These are phyloP conservation scores for Chironex yamaguchii DNA, from an alignment of 30 jellyfish, hydroid and myxozoan species.

Conservation along the genomic window DNA sequence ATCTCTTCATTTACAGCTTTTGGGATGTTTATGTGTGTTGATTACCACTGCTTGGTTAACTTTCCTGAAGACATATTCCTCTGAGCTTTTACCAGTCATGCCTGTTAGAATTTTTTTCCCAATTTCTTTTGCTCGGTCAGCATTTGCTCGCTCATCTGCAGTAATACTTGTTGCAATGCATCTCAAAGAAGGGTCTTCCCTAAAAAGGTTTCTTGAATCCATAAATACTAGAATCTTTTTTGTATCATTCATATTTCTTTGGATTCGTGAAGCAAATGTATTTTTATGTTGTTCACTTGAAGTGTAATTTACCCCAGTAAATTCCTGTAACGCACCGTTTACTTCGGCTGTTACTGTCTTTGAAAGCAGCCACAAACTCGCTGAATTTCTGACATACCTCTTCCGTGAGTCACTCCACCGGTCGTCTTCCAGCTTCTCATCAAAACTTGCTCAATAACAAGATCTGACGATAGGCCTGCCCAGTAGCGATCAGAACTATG, in stretches of 20 bases:
- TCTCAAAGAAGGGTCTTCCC: background rate
- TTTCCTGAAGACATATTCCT: background rate
- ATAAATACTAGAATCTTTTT: constrained; percentile 23
- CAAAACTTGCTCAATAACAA: constrained; percentile 38
- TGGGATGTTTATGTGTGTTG: background rate
- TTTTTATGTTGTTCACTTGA: constrained; percentile 62
- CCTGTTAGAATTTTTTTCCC: too few relatives aligned
- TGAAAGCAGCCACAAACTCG: constrained; percentile 43
- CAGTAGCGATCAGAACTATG: constrained; percentile 17
- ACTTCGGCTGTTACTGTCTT: constrained; percentile 36
- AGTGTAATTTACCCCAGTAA: constrained; percentile 26
- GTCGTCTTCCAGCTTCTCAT: constrained; percentile 43
- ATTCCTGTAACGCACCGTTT: constrained; percentile 27
- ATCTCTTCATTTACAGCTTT: constrained; percentile 17
- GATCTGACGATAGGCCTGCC: constrained; percentile 66
- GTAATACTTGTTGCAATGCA: constrained; percentile 6
- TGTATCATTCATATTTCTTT: constrained; percentile 36
- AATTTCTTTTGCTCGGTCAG: background rate
- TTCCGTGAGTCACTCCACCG: constrained; percentile 44
- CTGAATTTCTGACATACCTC: constrained; percentile 44
- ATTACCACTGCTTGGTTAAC: background rate
- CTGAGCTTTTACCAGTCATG: too few relatives aligned
- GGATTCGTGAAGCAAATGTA: constrained; percentile 1
- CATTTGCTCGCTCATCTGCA: background rate
- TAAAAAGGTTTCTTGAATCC: constrained; percentile 17